These are phyloP conservation scores for Schizaphis graminum DNA, from an alignment of 2,888 invertebrate species.

Conservation along the genomic window DNA sequence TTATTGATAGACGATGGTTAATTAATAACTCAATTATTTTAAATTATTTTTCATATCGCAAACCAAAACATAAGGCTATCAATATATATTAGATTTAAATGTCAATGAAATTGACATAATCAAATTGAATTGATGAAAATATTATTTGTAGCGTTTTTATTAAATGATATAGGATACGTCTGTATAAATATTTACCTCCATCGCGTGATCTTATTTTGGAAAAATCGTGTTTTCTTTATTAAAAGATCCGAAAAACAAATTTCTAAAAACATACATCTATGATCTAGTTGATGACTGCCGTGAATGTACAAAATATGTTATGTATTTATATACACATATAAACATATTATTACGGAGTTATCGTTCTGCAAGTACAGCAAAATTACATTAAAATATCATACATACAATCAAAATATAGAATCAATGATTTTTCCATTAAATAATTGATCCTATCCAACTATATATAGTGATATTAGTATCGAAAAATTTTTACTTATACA, in stretches of 20 bases:
- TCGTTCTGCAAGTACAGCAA: neutral
- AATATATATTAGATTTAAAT: neutral
- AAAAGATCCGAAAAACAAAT: neutral
- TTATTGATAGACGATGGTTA: neutral
- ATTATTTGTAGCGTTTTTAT: neutral
- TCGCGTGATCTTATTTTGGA: neutral
- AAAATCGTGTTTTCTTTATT: neutral
- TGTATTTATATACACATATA: neutral
- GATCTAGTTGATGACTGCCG: neutral
- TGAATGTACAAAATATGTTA: neutral
- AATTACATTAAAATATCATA: neutral
- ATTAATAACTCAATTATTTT: neutral
- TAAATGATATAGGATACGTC: too few relatives aligned
- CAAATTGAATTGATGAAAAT: neutral
- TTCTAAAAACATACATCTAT: neutral
- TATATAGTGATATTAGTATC: neutral
- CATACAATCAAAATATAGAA: neutral
- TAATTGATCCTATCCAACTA: neutral
- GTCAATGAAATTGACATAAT: neutral
- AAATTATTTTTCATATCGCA: neutral
- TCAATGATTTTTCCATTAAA: neutral
- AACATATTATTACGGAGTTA: neutral
- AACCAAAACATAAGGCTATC: neutral
- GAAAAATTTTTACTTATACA: neutral
- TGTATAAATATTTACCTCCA: neutral